These are phyloP conservation scores for Monopterus albus DNA, from an alignment of 2,113 vertebrate species.

Conservation along the genomic window DNA sequence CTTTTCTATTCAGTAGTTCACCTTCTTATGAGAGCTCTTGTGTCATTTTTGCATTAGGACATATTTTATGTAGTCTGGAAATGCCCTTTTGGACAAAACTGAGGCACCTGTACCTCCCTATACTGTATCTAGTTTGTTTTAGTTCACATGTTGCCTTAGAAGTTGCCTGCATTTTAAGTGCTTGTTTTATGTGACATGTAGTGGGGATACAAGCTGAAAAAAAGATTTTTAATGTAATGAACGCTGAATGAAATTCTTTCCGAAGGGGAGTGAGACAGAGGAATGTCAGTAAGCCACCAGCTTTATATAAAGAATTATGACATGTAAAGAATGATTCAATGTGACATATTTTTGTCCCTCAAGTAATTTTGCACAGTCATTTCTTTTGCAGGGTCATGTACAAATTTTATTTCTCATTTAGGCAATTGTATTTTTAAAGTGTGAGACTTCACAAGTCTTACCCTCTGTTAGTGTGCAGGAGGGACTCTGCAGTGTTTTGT, in stretches of 20 bases:
- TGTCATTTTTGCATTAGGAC: conserved; percentile 55
- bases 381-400: conserved; percentile 45
- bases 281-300: conserved; percentile 49
- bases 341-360: conserved; percentile 11
- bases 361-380: conserved; percentile 76
- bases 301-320: conserved; percentile 29
- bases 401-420: conserved; percentile 39
- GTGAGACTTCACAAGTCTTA: too few species aligned
- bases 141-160: conserved; percentile 86
- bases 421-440: conserved; percentile 51
- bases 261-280: conserved; percentile 15
- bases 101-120: conserved; percentile 39
- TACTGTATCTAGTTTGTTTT: conserved; percentile 67
- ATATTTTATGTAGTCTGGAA: conserved; percentile 58
- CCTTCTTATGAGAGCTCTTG: conserved; percentile 56
- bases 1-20: conserved; percentile 71
- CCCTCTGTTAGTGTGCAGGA: conserved; percentile 39
- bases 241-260: conserved; percentile 49
- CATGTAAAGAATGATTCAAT: conserved; percentile 33
- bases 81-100: conserved; percentile 20
- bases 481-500: conserved; percentile 11
- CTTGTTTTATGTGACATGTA: conserved; percentile 72
- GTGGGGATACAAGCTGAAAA: conserved; percentile 25
- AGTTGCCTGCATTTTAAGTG: conserved; percentile 79
- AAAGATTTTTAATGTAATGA: conserved; percentile 42